Conservation (phyloP, 2,797 vertebrate genomes). For the Cottoperca gobio region DNA sequence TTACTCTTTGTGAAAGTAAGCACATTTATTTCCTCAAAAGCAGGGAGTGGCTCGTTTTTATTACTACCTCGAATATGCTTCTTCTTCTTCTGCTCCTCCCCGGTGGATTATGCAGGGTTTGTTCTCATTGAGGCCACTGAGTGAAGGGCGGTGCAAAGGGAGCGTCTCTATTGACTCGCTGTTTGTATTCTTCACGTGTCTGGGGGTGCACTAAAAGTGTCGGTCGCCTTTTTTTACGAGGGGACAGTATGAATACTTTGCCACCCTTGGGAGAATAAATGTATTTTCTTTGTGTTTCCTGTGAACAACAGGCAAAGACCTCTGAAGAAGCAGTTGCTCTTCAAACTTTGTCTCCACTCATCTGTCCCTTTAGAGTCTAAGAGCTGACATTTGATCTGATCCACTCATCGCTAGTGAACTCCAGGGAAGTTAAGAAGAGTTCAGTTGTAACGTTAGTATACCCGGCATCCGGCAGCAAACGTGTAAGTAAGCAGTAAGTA, state of each 20-base stretch:
- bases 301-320: not conserved
- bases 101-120: constrained; percentile 9
- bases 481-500: too few species aligned
- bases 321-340: not conserved
- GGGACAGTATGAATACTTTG: not conserved
- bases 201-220: constrained; percentile 10
- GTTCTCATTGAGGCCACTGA: constrained; percentile 42
- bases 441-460: too few species aligned
- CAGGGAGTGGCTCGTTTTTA: constrained; percentile 9
- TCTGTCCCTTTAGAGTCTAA: too few species aligned
- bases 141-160: constrained; percentile 8
- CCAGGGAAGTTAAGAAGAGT: too few species aligned
- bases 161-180: constrained; percentile 29
- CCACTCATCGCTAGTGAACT: too few species aligned
- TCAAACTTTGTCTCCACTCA: not conserved
- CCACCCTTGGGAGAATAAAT: not conserved
- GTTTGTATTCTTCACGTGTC: constrained; percentile 19
- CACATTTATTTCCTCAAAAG: constrained; percentile 35
- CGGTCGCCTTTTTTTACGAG: not conserved
- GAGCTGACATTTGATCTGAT: too few species aligned
- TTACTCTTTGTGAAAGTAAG: constrained; percentile 29
- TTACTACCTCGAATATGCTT: not conserved
- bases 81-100: constrained; percentile 1
- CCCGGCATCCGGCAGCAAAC: too few species aligned
- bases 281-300: not conserved